Percentiles rank a stretch among this genome's conserved stretches.
These are phyloP conservation scores for Halictus ligatus DNA, from an alignment of 2,888 invertebrate species.

Conservation along the genomic window DNA sequence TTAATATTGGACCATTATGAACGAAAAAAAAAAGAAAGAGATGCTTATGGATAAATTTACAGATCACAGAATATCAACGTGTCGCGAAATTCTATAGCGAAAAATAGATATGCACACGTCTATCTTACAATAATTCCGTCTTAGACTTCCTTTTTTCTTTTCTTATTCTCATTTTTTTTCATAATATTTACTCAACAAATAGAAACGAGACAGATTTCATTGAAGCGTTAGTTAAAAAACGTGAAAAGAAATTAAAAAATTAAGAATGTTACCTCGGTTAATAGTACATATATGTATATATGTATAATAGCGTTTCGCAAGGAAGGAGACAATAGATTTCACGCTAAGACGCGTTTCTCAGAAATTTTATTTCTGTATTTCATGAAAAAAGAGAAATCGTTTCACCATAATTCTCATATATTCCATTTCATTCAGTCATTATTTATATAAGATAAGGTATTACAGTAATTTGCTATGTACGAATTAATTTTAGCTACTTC, in stretches of 20 bases:
- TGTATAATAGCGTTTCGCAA: constrained; percentile 55
- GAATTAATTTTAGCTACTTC: constrained; percentile 76
- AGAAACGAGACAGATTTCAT: constrained; percentile 20
- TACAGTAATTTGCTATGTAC: constrained; percentile 80
- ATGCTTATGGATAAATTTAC: constrained; percentile 43
- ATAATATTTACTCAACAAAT: constrained; percentile 15
- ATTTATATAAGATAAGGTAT: constrained; percentile 78
- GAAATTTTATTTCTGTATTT: constrained; percentile 74
- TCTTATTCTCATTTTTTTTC: not conserved
- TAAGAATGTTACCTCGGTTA: constrained; percentile 41
- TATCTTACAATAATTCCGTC: constrained; percentile 38
- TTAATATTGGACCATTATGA: constrained; percentile 79
- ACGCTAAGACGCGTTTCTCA: constrained; percentile 67
- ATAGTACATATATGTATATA: not conserved
- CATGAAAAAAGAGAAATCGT: constrained; percentile 72
- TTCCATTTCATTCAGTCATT: constrained; percentile 79
- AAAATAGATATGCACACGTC: constrained; percentile 43
- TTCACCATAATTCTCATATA: constrained; percentile 77
- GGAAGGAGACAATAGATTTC: constrained; percentile 65
- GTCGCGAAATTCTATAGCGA: constrained; percentile 39
- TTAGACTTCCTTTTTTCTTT: not conserved
- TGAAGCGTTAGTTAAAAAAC: constrained; percentile 47
- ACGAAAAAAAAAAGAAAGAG: constrained; percentile 17
- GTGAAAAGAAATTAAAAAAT: constrained; percentile 34
- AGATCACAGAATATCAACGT: constrained; percentile 41